Evolutionary conservation across 2,113 vertebrate species (phyloP).

Genomic region (Rynchops niger): DNA sequence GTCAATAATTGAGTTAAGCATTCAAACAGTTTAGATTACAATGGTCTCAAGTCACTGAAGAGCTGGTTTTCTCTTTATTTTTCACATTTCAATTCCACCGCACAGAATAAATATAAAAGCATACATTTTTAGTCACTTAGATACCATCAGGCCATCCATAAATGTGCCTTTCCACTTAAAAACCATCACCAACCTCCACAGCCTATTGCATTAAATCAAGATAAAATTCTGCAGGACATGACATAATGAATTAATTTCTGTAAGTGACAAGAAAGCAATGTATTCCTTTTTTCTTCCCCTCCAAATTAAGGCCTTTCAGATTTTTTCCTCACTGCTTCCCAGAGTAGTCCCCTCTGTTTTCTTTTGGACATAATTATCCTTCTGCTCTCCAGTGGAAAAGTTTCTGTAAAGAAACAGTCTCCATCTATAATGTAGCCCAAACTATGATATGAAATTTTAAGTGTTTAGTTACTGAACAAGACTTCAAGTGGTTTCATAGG

Average conservation of each 20-base stretch:
- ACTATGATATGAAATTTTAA: not conserved
- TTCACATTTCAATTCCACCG: not conserved
- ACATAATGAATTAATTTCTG: not conserved
- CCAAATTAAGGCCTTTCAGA: not conserved
- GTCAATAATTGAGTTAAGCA: not conserved
- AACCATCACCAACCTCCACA: not conserved
- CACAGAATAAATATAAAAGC: not conserved
- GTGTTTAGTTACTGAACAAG: not conserved
- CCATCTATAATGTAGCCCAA: not conserved
- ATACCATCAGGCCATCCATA: not conserved
- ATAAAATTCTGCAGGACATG: not conserved
- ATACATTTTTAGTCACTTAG: not conserved
- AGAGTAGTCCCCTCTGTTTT: not conserved
- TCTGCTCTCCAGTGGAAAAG: not conserved
- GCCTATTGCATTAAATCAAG: not conserved
- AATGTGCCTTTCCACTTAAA: not conserved
- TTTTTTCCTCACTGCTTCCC: not conserved
- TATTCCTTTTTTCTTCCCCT: not conserved
- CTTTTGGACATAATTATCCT: not conserved
- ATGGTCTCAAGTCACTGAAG: not conserved
- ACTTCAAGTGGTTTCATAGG: not conserved
- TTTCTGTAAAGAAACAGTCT: not conserved
- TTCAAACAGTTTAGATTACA: not conserved
- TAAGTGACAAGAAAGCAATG: not conserved
- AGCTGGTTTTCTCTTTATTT: not conserved